Evolutionary conservation across 2,113 vertebrate genomes (phyloP), one percentile per base, ranked within the genome.

Genomic region (Machaerirhynchus nigripectus): DNA sequence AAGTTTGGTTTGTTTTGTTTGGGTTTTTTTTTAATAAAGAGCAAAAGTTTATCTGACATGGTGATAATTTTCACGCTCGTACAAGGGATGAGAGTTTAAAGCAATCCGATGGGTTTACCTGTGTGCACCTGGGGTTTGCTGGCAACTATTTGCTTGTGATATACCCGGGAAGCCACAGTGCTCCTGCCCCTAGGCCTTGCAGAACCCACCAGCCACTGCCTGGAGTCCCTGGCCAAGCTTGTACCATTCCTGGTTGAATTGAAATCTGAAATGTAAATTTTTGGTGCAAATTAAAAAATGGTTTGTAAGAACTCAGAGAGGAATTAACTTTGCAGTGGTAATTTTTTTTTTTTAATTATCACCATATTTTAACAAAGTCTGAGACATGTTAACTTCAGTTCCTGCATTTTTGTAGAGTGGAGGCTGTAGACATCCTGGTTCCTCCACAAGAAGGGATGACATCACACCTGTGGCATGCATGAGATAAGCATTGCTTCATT

Each of bases 181-280:
- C 80, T 93, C n/a, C 63, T 37, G 55, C 46, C 64, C 80, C 23
- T 10, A 4, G 49, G 52, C 60, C 46, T 14, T 13, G 42, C 71
- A 68, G 68, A 61, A 60, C 59, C 33, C 4, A 11, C 22, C 84
- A 91, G 63, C 53, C 67, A 11, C 49, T 12, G 14, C 68, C 78
- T 61, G 11, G 26, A 47, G 74, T 64, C 87, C 85, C 73, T 61
- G 53, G 77, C 81, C 50, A 49, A 40, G 77, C 71, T 70, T 24
- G 40, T 44, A 49, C 87, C 67, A 2, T 12, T 46, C 19, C 10
- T 26, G 82, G 93, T 49, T 84, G 70, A 73, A 68, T 73, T 77
- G 47, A 96, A 92, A 97, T 76, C 92, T 92, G 89, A 96, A 95
- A 95, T 78, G 95, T 73, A 94, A 93, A 96, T 84, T 94, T 96